Conservation (phyloP, 2,113 vertebrate genomes). For the Circaetus cinerascens region DNA sequence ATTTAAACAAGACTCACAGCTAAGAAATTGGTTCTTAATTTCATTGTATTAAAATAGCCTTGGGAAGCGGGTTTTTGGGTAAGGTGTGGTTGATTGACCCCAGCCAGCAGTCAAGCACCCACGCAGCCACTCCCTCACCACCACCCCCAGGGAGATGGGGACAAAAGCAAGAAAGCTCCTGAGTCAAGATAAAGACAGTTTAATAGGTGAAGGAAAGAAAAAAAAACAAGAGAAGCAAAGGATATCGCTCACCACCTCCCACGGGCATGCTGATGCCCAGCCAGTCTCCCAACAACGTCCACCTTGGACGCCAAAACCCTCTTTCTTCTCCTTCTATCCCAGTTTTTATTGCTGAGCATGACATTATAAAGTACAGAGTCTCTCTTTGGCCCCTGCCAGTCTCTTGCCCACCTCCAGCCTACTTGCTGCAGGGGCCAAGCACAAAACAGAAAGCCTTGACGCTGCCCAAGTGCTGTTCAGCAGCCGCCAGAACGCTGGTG, state of each 20-base stretch:
- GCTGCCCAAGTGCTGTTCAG: not conserved
- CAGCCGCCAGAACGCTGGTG: not conserved
- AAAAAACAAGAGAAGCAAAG: not conserved
- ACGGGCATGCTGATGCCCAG: not conserved
- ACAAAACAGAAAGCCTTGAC: not conserved
- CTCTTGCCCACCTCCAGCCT: not conserved
- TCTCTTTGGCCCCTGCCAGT: not conserved
- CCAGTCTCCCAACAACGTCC: rapidly evolving
- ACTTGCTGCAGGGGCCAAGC: not conserved
- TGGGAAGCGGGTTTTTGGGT: not conserved
- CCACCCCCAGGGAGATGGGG: too few species aligned
- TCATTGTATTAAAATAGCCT: not conserved
- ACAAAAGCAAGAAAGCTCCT: not conserved
- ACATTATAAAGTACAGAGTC: not conserved
- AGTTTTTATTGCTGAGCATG: not conserved
- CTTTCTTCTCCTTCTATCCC: not conserved
- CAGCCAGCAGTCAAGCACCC: not conserved
- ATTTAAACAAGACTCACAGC: not conserved
- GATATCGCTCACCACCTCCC: not conserved
- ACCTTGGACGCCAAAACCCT: not conserved
- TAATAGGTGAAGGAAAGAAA: not conserved
- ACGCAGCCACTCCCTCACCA: not conserved
- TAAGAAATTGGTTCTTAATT: not conserved
- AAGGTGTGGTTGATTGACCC: not conserved
- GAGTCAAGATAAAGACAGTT: not conserved